A percentile compares a stretch with the other conserved stretches of the same genome.
Evolutionary conservation across 2,113 vertebrate species (phyloP).

Genomic region (Colius striatus): DNA sequence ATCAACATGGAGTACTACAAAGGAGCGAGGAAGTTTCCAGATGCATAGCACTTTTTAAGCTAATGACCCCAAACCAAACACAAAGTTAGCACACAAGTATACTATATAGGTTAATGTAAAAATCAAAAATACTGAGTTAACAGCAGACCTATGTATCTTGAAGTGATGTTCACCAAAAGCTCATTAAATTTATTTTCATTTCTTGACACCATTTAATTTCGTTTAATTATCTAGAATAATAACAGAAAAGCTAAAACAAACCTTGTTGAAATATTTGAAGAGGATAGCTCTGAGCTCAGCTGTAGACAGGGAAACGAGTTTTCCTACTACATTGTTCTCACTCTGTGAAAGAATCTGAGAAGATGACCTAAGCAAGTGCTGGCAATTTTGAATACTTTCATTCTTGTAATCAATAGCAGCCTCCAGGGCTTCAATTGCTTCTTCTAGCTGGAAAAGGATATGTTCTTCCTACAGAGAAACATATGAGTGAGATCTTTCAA

Average conservation of each 20-base stretch:
- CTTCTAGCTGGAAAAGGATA: conserved; percentile 86
- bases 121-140: neutral
- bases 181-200: neutral
- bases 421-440: conserved; percentile 88
- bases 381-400: conserved; percentile 79
- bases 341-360: conserved; percentile 70
- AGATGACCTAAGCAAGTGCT: conserved; percentile 76
- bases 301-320: conserved; percentile 79
- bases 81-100: neutral
- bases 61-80: neutral
- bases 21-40: neutral
- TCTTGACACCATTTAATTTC: neutral
- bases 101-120: neutral
- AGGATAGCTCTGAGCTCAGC: conserved; percentile 83
- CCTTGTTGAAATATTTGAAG: conserved; percentile 91
- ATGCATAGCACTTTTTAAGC: neutral
- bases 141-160: neutral
- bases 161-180: neutral
- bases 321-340: conserved; percentile 79
- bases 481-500: neutral
- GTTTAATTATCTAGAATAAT: neutral
- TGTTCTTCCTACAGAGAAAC: conserved; percentile 83
- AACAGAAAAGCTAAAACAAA: conserved; percentile 54
- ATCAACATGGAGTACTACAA: neutral
- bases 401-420: conserved; percentile 89